Conservation (phyloP, 2,113 vertebrate genomes). For the Junco hyemalis region DNA sequence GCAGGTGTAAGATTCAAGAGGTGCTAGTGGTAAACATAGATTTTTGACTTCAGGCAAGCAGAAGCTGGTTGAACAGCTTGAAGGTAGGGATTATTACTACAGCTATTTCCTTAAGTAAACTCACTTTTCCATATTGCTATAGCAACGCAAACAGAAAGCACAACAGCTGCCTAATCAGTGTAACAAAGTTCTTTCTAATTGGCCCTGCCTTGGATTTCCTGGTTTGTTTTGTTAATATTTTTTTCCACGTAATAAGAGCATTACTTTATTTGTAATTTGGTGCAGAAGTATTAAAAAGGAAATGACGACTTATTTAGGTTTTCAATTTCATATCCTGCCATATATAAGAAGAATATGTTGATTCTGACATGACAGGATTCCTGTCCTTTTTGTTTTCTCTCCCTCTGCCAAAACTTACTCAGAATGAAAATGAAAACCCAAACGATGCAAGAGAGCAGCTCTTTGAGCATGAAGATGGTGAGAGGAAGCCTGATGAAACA, state of each 20-base stretch:
- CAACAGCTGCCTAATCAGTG: slow-evolving; percentile 17
- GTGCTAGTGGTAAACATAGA: background rate
- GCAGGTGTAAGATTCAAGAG: slow-evolving; percentile 32
- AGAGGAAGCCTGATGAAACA: slow-evolving; percentile 58
- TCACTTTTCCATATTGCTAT: slow-evolving; percentile 77
- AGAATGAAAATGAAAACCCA: slow-evolving; percentile 67
- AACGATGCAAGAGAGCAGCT: slow-evolving; percentile 17
- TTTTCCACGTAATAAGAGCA: background rate
- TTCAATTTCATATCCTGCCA: background rate
- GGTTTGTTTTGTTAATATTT: background rate
- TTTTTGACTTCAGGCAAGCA: slow-evolving; percentile 44
- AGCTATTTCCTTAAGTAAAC: slow-evolving; percentile 48
- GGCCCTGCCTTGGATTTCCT: slow-evolving; percentile 25
- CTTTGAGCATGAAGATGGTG: slow-evolving; percentile 51
- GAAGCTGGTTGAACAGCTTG: background rate
- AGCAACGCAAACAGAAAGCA: slow-evolving; percentile 68
- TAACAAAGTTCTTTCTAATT: slow-evolving; percentile 34
- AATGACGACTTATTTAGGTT: too few relatives aligned
- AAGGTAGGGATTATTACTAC: background rate
- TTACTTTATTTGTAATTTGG: slow-evolving; percentile 28
- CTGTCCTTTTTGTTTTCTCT: slow-evolving; percentile 86
- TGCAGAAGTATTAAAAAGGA: slow-evolving; percentile 18
- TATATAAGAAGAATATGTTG: background rate
- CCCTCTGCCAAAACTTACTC: slow-evolving; percentile 78
- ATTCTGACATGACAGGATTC: slow-evolving; percentile 85